A percentile compares a stretch with the other conserved stretches of the same genome.
phyloP scores from a whole-genome alignment of 2,888 invertebrate species.

The Cecidostiba fungosa region DNA sequence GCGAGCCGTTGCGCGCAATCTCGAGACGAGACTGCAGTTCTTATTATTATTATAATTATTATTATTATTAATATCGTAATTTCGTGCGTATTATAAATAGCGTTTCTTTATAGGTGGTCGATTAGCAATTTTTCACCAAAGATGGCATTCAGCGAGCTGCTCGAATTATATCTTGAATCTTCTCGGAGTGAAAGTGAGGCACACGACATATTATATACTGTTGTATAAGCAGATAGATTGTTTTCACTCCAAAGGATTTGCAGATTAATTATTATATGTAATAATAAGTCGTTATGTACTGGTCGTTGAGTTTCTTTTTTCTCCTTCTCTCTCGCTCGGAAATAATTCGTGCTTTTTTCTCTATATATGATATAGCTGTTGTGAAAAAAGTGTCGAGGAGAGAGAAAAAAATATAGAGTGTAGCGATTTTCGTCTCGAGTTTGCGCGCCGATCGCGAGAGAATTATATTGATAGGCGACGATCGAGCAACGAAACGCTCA shows the following conservation, averaged over 20 bases:
- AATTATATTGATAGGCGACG: constrained; percentile 53
- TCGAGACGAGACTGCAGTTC: constrained; percentile 65
- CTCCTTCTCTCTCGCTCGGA: constrained; percentile 19
- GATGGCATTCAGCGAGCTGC: not conserved
- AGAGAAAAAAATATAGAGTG: not conserved
- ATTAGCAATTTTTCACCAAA: constrained; percentile 19
- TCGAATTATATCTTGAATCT: not conserved
- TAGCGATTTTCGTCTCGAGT: constrained; percentile 41
- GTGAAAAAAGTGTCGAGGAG: not conserved
- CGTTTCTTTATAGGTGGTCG: constrained; percentile 38
- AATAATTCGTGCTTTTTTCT: constrained; percentile 11
- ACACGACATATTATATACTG: too few species aligned
- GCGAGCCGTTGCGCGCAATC: constrained; percentile 74
- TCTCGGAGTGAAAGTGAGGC: not conserved
- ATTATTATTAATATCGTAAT: not conserved
- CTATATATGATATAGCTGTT: constrained; percentile 29
- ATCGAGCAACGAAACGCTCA: constrained; percentile 67
- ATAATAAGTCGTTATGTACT: constrained; percentile 1
- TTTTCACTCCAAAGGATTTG: not conserved
- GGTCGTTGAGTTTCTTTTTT: not conserved
- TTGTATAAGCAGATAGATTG: not conserved
- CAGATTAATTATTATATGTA: not conserved
- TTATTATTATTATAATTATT: constrained; percentile 14
- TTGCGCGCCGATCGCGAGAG: constrained; percentile 54
- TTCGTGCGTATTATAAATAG: constrained; percentile 19